These are phyloP conservation scores for Gallinago paraguaiae DNA, from an alignment of 2,113 vertebrate genomes.

Conservation along the genomic window DNA sequence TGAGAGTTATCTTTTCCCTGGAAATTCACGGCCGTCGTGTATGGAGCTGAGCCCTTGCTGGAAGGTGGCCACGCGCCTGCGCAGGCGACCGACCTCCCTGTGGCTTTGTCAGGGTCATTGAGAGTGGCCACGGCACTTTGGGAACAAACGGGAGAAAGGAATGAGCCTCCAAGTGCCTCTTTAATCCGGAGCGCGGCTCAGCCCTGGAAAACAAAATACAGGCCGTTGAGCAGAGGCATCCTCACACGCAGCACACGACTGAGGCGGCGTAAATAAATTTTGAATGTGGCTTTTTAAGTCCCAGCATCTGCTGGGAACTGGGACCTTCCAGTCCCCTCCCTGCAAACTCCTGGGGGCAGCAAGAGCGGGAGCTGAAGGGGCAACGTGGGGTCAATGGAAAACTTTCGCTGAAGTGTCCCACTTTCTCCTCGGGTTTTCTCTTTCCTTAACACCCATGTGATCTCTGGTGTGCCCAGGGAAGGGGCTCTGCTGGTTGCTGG, in stretches of 20 bases:
- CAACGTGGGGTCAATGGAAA: not conserved
- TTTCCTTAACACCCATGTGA: not conserved
- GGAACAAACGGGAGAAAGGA: not conserved
- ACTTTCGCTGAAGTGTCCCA: not conserved
- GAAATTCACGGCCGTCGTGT: not conserved
- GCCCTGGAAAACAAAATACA: not conserved
- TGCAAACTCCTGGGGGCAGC: not conserved
- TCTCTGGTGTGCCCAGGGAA: not conserved
- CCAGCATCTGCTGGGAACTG: not conserved
- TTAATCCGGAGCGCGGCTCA: not conserved
- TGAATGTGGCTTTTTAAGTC: not conserved
- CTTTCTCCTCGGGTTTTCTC: not conserved
- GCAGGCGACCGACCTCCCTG: accelerated
- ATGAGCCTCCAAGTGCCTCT: not conserved
- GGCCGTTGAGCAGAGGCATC: not conserved
- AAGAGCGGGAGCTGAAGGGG: not conserved
- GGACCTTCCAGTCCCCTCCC: not conserved
- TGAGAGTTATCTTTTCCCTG: not conserved
- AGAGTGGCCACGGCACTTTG: not conserved
- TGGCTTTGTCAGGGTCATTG: not conserved
- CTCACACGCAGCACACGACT: not conserved
- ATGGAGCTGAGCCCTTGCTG: not conserved
- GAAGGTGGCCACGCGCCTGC: not conserved
- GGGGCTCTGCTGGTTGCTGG: not conserved
- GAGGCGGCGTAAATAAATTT: not conserved